Conservation (phyloP, 64 coral and sea anemone species). For the Pachyseris speciosa region DNA sequence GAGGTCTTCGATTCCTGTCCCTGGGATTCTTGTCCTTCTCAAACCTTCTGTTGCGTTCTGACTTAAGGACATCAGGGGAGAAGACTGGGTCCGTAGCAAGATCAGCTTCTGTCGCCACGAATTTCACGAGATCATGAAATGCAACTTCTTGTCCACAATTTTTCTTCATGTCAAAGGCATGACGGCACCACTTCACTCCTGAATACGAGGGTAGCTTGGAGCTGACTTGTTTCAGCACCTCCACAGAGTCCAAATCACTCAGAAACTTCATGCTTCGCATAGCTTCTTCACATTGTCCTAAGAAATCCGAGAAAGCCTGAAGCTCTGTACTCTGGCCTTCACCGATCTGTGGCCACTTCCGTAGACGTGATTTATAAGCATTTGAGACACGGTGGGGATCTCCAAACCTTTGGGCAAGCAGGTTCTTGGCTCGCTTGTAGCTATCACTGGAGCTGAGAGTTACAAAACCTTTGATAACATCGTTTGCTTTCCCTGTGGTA, state of each 20-base stretch:
- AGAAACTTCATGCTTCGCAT: constrained; percentile 40
- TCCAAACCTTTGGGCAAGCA: not conserved
- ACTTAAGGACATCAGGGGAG: too few relatives aligned
- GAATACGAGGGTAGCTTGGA: constrained; percentile 53
- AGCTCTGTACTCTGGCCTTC: not conserved
- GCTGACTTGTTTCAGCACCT: not conserved
- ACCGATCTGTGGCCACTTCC: not conserved
- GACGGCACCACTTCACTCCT: too few relatives aligned
- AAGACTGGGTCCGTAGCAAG: constrained; percentile 5
- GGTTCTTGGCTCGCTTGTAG: not conserved
- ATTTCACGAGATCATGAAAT: constrained; percentile 4
- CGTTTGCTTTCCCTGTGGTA: not conserved
- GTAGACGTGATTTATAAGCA: not conserved
- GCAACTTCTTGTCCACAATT: not conserved
- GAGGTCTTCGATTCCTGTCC: not conserved
- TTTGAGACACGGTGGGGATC: not conserved
- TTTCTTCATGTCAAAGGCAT: constrained; percentile 10
- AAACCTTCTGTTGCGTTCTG: not conserved
- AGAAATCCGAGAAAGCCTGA: constrained; percentile 2
- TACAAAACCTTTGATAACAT: not conserved
- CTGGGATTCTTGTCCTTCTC: not conserved
- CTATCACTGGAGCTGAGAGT: too few relatives aligned
- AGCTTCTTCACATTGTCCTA: constrained; percentile 12
- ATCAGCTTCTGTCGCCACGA: not conserved
- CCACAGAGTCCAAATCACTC: constrained; percentile 32